Evolutionary conservation across 1,140 invertebrate genomes (phyloP), one percentile per base, ranked within the genome.

Genomic region (Stenopsyche tienmushanensis): DNA sequence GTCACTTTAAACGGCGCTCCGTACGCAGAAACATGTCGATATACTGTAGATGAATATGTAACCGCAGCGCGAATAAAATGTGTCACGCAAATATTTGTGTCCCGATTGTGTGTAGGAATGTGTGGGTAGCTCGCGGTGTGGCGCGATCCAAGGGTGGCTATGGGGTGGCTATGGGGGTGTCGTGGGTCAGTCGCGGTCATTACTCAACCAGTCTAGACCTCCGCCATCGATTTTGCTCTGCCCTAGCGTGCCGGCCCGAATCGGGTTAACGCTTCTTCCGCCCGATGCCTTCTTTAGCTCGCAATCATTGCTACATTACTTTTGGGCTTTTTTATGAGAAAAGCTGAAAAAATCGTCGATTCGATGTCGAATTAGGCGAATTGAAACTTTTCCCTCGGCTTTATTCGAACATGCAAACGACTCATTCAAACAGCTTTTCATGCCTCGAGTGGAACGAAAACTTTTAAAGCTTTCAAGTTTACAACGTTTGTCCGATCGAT

Each of bases 151-250:
- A 13, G 5, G 29, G 29, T n/a, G 29, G 29, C 29, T 34, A 13
- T 34, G 13, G 29, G 29, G 29, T 13, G 29, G 5, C 29, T 5
- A 34, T 5, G 29, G 13, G 29, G 47, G 21, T 20, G 10, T 20
- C 47, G 13, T 21, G 47, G 47, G 47, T 50, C 47, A 50, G 47
- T 10, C n/a, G 21, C 47, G 47, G 47, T 50, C 47, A 50, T 50
- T 21, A 50, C 47, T 21, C 47, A 50, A 50, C 47, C 47, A 21
- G 47, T 50, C 47, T 50, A 50, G 47, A 50, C 47, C 7, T n/a
- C 15, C 9, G 47, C 21, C n/a, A 50, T 50, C 47, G 47, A 50
- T 50, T 50, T 50, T 50, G 17, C 21, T 50, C 3, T 34, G 29
- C 29, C 29, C 29, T 34, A 34, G 5, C 29, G 13, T 13, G 29